Percentiles rank a stretch among this genome's conserved stretches.
These are phyloP conservation scores for Drosophila dunni DNA, from an alignment of 1,140 invertebrate species.

Conservation along the genomic window DNA sequence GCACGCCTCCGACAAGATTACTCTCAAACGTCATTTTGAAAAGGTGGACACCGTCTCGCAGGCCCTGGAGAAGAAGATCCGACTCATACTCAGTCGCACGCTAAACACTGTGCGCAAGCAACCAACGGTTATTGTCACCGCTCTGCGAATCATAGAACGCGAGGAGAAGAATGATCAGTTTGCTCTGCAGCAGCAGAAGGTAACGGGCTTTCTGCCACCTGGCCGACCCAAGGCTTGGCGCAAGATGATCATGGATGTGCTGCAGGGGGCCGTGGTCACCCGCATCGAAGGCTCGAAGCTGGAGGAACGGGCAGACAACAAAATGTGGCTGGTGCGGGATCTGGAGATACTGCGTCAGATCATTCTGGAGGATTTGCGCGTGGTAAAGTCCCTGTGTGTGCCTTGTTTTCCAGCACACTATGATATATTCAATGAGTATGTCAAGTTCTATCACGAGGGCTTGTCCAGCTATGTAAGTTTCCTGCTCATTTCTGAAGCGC, in stretches of 20 bases:
- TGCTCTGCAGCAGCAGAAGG: conserved; percentile 91
- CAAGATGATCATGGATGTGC: conserved; percentile 92
- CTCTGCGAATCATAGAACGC: conserved; percentile 97
- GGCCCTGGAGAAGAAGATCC: conserved; percentile 95
- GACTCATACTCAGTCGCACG: conserved; percentile 94
- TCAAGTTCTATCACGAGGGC: conserved; percentile 96
- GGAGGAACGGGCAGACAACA: conserved; percentile 95
- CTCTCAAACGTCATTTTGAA: conserved; percentile 97
- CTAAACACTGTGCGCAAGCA: conserved; percentile 97
- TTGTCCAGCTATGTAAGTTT: conserved; percentile 92
- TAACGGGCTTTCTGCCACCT: conserved; percentile 95
- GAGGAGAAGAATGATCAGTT: conserved; percentile 96
- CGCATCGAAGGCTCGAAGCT: conserved; percentile 95
- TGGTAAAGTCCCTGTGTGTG: conserved; percentile 96
- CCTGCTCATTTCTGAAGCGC: neutral
- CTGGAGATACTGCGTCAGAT: conserved; percentile 92
- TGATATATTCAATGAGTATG: conserved; percentile 95
- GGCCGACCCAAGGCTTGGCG: conserved; percentile 97
- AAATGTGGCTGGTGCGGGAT: conserved; percentile 96
- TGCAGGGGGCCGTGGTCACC: conserved; percentile 93
- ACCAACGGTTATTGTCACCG: conserved; percentile 98
- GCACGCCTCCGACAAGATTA: conserved; percentile 93
- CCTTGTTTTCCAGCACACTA: conserved; percentile 98
- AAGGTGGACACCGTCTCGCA: conserved; percentile 96
- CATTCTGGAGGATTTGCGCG: conserved; percentile 95